These are phyloP conservation scores for Tubulanus polymorphus DNA, from an alignment of 2,888 invertebrate genomes.

Conservation along the genomic window DNA sequence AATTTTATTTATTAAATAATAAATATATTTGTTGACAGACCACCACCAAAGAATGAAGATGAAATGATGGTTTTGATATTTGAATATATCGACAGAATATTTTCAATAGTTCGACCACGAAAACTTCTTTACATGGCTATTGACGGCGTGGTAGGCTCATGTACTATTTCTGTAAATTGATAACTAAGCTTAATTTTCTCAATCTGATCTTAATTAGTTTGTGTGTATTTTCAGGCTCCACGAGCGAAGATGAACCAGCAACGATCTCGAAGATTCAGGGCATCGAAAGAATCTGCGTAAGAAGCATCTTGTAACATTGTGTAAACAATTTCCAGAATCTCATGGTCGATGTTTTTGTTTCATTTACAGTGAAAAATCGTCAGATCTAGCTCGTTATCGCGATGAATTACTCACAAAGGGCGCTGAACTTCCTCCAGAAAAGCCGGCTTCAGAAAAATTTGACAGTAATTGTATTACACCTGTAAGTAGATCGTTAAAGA, in stretches of 20 bases:
- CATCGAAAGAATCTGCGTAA: conserved; percentile 78
- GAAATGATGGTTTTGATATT: conserved; percentile 99
- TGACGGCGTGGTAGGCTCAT: conserved; percentile 83
- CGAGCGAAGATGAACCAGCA: conserved; percentile 99
- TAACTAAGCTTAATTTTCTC: background rate
- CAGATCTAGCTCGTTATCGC: conserved; percentile 67
- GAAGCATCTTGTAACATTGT: conserved; percentile 11
- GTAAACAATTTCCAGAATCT: background rate
- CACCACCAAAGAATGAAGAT: conserved; percentile 95
- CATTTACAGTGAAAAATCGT: conserved; percentile 53
- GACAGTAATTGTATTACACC: conserved; percentile 99
- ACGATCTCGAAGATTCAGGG: conserved; percentile 90
- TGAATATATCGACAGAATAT: conserved; percentile 94
- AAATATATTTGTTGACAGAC: no score
- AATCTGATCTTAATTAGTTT: background rate
- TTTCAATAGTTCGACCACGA: conserved; percentile 82
- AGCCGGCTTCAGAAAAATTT: conserved; percentile 88
- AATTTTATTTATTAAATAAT: no score
- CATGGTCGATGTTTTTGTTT: background rate
- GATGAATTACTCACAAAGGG: conserved; percentile 47
- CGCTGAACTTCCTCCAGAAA: conserved; percentile 61
- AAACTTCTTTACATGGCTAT: conserved; percentile 98
- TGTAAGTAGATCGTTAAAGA: no score
- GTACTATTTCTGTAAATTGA: no score
- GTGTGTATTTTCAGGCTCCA: conserved; percentile 67